phyloP scores from a whole-genome alignment of 2,797 vertebrate species.

The Steatocranus sp. region DNA sequence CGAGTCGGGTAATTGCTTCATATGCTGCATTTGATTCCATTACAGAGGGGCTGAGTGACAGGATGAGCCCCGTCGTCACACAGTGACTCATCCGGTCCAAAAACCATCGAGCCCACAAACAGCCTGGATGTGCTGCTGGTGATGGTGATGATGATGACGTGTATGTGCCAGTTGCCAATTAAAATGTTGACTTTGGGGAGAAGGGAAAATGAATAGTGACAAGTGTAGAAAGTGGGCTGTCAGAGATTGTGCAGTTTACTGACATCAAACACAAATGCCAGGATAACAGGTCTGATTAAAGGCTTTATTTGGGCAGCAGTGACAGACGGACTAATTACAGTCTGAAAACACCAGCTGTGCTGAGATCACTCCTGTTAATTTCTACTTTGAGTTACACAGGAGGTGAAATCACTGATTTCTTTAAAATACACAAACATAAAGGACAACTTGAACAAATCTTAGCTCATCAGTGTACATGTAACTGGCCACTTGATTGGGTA shows the following conservation, averaged over 20 bases:
- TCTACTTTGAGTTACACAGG: neutral
- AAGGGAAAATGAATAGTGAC: constrained; percentile 39
- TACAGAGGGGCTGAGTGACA: constrained; percentile 52
- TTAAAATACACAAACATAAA: neutral
- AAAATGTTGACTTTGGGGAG: constrained; percentile 7
- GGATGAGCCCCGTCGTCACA: constrained; percentile 21
- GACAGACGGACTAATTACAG: neutral
- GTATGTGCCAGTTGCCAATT: neutral
- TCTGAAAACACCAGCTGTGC: neutral
- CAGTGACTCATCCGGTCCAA: constrained; percentile 54
- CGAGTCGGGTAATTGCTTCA: constrained; percentile 49
- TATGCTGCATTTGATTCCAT: constrained; percentile 50
- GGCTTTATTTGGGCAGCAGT: neutral
- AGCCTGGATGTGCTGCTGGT: neutral
- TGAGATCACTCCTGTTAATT: neutral
- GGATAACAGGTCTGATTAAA: neutral
- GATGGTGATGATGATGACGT: neutral
- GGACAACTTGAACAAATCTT: neutral
- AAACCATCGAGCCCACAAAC: constrained; percentile 35
- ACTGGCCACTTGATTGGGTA: neutral
- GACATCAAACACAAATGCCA: constrained; percentile 2
- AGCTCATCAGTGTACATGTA: neutral
- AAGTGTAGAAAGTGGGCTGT: constrained; percentile 30
- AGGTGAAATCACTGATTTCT: neutral
- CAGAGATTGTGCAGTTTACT: constrained; percentile 14